Evolutionary conservation across 2,888 invertebrate species (phyloP), one percentile per base, ranked within the genome.

Genomic region (Charanyca ferruginea): DNA sequence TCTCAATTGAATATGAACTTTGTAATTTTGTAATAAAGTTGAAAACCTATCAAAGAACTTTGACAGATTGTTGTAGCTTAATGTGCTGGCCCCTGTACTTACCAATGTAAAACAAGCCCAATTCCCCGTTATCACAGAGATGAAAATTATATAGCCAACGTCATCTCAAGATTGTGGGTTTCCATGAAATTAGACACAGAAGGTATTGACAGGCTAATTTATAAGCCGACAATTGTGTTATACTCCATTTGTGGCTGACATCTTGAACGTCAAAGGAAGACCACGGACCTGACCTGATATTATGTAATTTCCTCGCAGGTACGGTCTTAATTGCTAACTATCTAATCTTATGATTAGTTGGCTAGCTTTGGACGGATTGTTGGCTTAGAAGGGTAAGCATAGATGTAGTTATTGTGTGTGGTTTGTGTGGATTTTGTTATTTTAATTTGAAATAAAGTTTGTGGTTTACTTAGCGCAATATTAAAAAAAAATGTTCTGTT

Each of bases 271-370:
- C 78, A 73, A 78, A 72, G 55, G 72, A 54, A 13, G 38, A 25
- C 49, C 54, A 53, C 35, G n/a, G 52, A 25, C 20, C 57, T 45
- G 28, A 45, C 44, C 48, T 78, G 48, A 41, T 53, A 64, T 78
- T 73, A 57, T 28, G 65, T 73, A 78, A 73, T 73, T 73, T 78
- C 65, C 79, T 52, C 35, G 52, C 18, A 78, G 48, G 32, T 47
- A 32, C 16, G 38, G n/a, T 32, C 73, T 44, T 77, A 72, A 72
- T 77, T 62, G 48, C 38, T 49, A 22, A 32, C 53, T 77, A 55
- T 62, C 41, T 72, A 62, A 63, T 77, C 55, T 71, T 71, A 72
- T 62, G 55, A 72, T 77, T 72, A 72, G 45, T 42, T 55, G 18
- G 42, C 47, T 44, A 48, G 73, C 52, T 72, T 63, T 57, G 38